phyloP scores from a whole-genome alignment of 1,140 invertebrate species.

The Eriosoma lanigerum region DNA sequence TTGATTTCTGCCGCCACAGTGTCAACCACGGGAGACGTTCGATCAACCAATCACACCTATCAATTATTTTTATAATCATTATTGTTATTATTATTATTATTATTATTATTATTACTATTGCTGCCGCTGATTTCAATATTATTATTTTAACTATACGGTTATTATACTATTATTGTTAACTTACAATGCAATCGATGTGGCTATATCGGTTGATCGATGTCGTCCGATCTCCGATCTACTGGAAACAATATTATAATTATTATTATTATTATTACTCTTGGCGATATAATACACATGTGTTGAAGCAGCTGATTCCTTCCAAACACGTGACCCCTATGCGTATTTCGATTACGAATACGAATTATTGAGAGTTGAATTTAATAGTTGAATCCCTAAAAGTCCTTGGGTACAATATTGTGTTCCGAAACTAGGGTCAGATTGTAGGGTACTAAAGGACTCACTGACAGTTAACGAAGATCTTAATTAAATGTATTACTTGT shows the following conservation, averaged over 20 bases:
- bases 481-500: too few relatives aligned
- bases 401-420: too few relatives aligned
- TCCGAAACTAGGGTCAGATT: too few relatives aligned
- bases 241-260: background rate
- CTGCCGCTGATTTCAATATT: background rate
- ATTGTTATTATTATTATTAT: background rate
- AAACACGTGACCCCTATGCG: too few relatives aligned
- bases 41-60: background rate
- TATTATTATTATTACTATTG: background rate
- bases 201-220: conserved; percentile 26
- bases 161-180: background rate
- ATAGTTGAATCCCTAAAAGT: too few relatives aligned
- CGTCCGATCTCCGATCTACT: conserved; percentile 61
- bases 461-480: too few relatives aligned
- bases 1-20: background rate
- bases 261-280: background rate
- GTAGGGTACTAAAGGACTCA: too few relatives aligned
- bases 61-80: background rate
- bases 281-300: too few relatives aligned
- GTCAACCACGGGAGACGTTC: background rate
- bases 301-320: too few relatives aligned
- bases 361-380: too few relatives aligned
- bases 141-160: background rate
- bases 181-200: background rate
- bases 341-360: too few relatives aligned